phyloP scores from a whole-genome alignment of 2,797 vertebrate genomes.

The Micromesistius poutassou region DNA sequence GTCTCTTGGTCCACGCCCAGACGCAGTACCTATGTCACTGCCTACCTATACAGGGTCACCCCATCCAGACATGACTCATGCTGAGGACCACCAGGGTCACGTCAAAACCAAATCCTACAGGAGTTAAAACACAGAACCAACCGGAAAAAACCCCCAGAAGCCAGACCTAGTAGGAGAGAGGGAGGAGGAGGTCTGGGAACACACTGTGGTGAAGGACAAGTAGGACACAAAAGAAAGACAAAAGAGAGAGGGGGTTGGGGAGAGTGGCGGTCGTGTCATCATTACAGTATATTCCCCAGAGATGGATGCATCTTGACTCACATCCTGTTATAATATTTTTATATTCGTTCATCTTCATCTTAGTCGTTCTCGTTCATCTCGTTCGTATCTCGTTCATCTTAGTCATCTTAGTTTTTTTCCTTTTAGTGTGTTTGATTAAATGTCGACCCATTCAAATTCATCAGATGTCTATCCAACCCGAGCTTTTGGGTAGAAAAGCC shows the following conservation, averaged over 20 bases:
- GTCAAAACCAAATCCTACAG: no score
- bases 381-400: not conserved
- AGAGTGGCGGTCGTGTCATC: slow-evolving; percentile 24
- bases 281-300: not conserved
- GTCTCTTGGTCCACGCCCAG: no score
- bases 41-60: no score
- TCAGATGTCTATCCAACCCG: not conserved
- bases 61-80: no score
- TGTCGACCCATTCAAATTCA: not conserved
- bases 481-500: not conserved
- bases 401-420: not conserved
- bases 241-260: slow-evolving; percentile 38
- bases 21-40: no score
- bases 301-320: not conserved
- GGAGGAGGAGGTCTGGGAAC: slow-evolving; percentile 80
- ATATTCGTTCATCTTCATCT: not conserved
- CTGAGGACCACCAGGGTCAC: not conserved
- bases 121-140: not conserved
- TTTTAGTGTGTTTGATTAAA: not conserved
- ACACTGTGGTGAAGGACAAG: slow-evolving; percentile 78
- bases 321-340: not conserved
- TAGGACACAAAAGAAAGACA: slow-evolving; percentile 49
- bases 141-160: not conserved
- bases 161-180: slow-evolving; percentile 68
- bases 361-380: no score